Percentiles rank a stretch among this genome's conserved stretches.
Conservation (phyloP, 1,140 invertebrate genomes). For the Maconellicoccus hirsutus region DNA sequence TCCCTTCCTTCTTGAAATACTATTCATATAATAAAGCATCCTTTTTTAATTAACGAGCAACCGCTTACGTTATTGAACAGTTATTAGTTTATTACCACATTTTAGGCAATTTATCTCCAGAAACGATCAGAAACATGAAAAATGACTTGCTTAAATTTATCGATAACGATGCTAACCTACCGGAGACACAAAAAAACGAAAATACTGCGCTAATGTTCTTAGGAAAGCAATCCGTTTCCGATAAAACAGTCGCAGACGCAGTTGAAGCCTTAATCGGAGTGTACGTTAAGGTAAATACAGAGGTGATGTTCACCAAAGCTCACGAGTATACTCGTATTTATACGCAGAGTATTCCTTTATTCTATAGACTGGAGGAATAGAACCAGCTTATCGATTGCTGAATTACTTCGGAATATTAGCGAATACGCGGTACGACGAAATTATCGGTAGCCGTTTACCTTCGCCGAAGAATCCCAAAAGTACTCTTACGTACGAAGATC, state of each 20-base stretch:
- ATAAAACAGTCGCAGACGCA: slow-evolving; percentile 4
- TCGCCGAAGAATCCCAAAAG: neutral
- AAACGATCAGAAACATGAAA: no score
- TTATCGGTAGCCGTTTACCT: neutral
- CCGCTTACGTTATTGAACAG: no score
- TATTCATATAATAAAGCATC: no score
- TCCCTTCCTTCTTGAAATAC: no score
- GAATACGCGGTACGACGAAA: neutral
- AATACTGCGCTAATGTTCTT: neutral
- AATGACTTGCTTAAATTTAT: neutral
- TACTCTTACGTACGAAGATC: neutral
- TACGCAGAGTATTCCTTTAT: no score
- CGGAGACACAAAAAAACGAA: neutral
- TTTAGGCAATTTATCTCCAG: no score
- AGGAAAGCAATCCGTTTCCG: neutral
- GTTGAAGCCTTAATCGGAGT: slow-evolving; percentile 12
- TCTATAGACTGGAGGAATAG: neutral
- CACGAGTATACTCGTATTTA: no score
- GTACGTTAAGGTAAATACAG: neutral
- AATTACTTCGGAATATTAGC: neutral
- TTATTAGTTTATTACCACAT: no score
- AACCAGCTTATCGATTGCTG: neutral
- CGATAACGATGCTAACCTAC: neutral
- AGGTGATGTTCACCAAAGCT: no score
- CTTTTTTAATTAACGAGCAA: no score